Base-by-base conservation (phyloP, 2,113 vertebrate species). In the Erpornis zantholeuca region DNA sequence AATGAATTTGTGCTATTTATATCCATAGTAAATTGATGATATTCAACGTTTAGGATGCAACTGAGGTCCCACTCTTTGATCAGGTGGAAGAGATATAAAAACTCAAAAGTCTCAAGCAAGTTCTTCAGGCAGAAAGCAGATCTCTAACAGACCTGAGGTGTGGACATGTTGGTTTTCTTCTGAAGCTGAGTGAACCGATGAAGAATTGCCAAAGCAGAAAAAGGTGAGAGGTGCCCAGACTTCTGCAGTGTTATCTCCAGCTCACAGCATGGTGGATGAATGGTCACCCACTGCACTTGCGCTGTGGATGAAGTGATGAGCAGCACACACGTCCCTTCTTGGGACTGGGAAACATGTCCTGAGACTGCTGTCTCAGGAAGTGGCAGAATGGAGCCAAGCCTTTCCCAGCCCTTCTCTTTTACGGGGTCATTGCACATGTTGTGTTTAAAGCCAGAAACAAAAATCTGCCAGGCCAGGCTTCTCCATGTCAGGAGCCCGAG, bases 221-320 rank as follows among this genome's bases (percentile, higher is more conserved):
- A 54, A 22, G 49, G 35, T 65, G 50, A 61, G 54, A 90, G 50
- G 22, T 69, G 57, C 27, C 38, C 28, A 57, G 27, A 35, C 15
- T 77, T 50, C n/a, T n/a, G n/a, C 70, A 60, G 27, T 5, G 21
- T 15, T 21, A 4, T 54, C 44, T 84, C 21, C 47, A 64, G 52
- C 31, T 23, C 42, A 25, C 50, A 66, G 9, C 3, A 1, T 0
- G 1, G 53, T 54, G 33, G 47, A 42, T 78, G 60, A 57, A 45
- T 21, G 27, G 23, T 47, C 33, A 38, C 77, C 47, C 4, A 9
- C 36, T 45, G 25, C 11, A 33, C 24, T 53, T 61, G 15, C 0
- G 7, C 27, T 49, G 42, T 60, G 27, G 40, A 12, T 82, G 47
- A 59, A 72, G 21, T n/a, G 53, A 64, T 31, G 50, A 63, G 40